Conservation (phyloP, 2,797 vertebrate genomes). For the Falco peregrinus region DNA sequence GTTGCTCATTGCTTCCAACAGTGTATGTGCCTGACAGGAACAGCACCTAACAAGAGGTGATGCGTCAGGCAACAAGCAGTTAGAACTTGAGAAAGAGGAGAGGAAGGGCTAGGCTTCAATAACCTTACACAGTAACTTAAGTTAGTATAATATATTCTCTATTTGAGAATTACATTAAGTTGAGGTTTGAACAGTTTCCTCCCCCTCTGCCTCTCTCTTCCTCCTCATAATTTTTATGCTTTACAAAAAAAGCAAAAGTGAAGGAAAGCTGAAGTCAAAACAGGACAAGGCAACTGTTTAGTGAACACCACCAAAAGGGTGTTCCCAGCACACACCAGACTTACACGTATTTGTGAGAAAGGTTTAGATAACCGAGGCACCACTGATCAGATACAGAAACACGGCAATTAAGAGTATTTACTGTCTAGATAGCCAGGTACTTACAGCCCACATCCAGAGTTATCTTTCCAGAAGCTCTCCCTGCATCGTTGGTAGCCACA, state of each 20-base stretch:
- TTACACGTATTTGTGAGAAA: not conserved
- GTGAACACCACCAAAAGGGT: not conserved
- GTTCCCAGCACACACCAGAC: not conserved
- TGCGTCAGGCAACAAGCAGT: not conserved
- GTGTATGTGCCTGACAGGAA: not conserved
- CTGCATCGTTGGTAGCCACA: slow-evolving; percentile 88
- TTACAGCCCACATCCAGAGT: slow-evolving; percentile 94
- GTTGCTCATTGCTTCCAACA: not conserved
- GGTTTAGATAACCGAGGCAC: not conserved
- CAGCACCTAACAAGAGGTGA: not conserved
- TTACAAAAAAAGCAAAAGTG: not conserved
- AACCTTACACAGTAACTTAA: not conserved
- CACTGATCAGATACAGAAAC: not conserved
- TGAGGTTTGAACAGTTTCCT: not conserved
- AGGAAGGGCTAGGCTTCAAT: not conserved
- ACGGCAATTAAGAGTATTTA: not conserved
- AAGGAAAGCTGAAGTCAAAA: not conserved
- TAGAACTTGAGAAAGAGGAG: not conserved
- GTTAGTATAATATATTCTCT: not conserved
- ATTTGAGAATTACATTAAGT: not conserved
- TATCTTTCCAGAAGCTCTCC: slow-evolving; percentile 86
- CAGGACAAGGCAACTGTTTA: not conserved
- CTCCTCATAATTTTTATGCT: not conserved
- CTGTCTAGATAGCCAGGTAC: slow-evolving; percentile 10
- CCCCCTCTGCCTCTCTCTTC: not conserved